Base-by-base conservation (phyloP, 2,797 vertebrate species). In the Enteromius paludinosus region DNA sequence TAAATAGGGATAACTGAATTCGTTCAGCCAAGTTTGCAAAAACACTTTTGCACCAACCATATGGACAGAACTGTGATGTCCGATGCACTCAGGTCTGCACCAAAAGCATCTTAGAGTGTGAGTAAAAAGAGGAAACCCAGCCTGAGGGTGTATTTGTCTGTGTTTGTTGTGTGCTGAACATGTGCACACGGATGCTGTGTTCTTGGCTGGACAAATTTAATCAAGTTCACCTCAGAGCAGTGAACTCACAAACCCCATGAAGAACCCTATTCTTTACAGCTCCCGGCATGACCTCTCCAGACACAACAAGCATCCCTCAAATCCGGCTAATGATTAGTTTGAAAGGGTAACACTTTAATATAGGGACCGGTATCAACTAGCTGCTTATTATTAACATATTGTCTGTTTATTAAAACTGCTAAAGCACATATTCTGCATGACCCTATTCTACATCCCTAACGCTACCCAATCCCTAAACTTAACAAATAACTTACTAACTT, bases 151-250 rank as follows among this genome's bases (percentile, higher is more conserved):
- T 81, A 79, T 86, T 86, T 86, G 84, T 83, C 77, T 35, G 86
- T 65, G 68, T 52, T 61, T 85, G 74, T 85, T 79, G 49, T 74
- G 69, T 82, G 68, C 45, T 11, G 43, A 11, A 30, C 43, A 49
- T 69, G 79, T 64, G 45, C 38, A 54, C 61, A 33, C 83, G 89
- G 85, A 87, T 84, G 82, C 89, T 87, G 86, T 87, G 88, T 90
- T 91, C 89, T 90, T 90, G 82, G 81, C 85, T 83, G 86, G 85
- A 87, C 90, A 88, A 87, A 93, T 92, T 89, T 86, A 91, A 93
- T 92, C 87, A 91, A 90, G 85, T 90, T 90, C 87, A 89, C 88
- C 86, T 88, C 33, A 69, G 88, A 77, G 90, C 77, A 78, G 79
- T 92, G 90, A 92, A 89, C 91, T 79, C 90, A 88, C 85, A 86